A percentile compares a stretch with the other conserved stretches of the same genome.
Conservation (phyloP, 2,113 vertebrate genomes). For the Catharus bicknelli region DNA sequence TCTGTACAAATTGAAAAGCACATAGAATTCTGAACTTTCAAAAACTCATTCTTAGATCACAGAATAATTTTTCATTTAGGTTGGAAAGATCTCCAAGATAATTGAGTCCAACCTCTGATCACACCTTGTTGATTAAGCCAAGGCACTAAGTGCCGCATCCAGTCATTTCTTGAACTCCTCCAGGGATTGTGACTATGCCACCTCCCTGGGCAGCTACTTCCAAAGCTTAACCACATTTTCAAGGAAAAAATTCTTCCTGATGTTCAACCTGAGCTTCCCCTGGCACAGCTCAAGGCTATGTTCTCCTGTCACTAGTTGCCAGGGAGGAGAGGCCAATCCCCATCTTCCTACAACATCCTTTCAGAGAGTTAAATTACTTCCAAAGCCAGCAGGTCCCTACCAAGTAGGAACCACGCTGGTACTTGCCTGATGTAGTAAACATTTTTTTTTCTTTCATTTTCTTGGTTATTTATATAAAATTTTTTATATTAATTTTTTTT, state of each 20-base stretch:
- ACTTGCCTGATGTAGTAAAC: not conserved
- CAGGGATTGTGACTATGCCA: not conserved
- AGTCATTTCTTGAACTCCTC: not conserved
- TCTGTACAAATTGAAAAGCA: not conserved
- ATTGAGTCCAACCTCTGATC: not conserved
- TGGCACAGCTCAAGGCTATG: not conserved
- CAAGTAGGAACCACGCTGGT: not conserved
- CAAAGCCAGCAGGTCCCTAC: not conserved
- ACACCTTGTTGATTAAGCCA: not conserved
- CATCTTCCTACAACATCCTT: not conserved
- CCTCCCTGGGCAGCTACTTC: not conserved
- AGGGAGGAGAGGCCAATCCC: not conserved
- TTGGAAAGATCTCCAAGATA: not conserved
- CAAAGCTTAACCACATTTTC: not conserved
- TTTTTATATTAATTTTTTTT: not conserved
- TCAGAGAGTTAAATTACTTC: not conserved
- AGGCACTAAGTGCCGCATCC: not conserved
- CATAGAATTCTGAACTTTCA: not conserved
- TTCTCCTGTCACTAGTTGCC: not conserved
- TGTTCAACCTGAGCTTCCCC: not conserved
- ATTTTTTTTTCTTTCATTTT: not conserved
- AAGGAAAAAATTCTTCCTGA: not conserved
- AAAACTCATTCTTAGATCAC: not conserved
- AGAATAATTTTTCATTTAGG: not conserved
- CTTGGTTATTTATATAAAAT: not conserved